These are phyloP conservation scores for Channallabes apus DNA, from an alignment of 2,797 vertebrate species.

Conservation along the genomic window DNA sequence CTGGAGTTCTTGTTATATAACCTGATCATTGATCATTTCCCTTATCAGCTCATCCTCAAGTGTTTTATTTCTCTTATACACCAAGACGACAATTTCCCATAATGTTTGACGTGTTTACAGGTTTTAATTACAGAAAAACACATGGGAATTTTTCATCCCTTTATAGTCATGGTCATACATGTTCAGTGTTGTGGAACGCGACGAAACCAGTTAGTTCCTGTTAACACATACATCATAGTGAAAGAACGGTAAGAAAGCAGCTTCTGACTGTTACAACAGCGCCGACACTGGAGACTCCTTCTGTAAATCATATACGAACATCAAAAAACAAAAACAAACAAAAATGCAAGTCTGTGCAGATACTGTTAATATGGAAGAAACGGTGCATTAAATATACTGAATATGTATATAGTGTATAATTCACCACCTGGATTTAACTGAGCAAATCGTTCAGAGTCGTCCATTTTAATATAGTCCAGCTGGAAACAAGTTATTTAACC, in stretches of 20 bases:
- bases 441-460: too few relatives aligned
- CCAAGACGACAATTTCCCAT: not conserved
- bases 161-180: not conserved
- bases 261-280: not conserved
- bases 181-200: not conserved
- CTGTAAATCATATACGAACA: not conserved
- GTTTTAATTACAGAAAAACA: not conserved
- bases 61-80: not conserved
- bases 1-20: not conserved
- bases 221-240: not conserved
- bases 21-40: not conserved
- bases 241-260: not conserved
- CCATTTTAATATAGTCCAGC: too few relatives aligned
- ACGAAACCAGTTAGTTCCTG: not conserved
- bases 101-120: too few relatives aligned
- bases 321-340: not conserved
- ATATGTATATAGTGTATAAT: too few relatives aligned
- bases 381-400: not conserved
- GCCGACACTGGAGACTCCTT: not conserved
- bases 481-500: too few relatives aligned
- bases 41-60: not conserved
- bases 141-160: not conserved
- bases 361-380: not conserved
- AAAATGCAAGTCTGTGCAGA: not conserved
- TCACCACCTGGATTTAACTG: too few relatives aligned